Evolutionary conservation across 2,888 invertebrate genomes (phyloP).

Genomic region (Eulithis prunata): DNA sequence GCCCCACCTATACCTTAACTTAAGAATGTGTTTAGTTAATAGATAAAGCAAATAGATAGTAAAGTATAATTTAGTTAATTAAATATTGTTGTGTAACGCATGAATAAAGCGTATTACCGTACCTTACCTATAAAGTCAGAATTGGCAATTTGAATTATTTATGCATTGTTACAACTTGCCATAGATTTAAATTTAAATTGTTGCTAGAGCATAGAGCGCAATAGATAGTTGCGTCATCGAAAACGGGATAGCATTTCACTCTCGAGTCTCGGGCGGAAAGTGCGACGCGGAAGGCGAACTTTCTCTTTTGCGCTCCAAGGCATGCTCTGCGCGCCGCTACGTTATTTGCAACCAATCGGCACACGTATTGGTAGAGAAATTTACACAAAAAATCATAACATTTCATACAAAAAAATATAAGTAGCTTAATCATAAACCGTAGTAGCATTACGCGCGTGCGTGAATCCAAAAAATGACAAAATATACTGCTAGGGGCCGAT

Average conservation of each 20-base stretch:
- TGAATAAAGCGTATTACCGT: no score
- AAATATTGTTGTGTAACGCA: no score
- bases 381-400: neutral
- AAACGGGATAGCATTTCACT: slow-evolving; percentile 82
- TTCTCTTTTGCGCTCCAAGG: slow-evolving; percentile 78
- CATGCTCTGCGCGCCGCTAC: slow-evolving; percentile 47
- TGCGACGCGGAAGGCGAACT: slow-evolving; percentile 81
- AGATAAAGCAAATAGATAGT: no score
- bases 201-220: slow-evolving; percentile 57
- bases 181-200: slow-evolving; percentile 33
- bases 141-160: neutral
- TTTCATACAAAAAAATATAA: no score
- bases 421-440: slow-evolving; percentile 26
- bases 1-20: neutral
- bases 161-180: neutral
- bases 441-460: slow-evolving; percentile 52
- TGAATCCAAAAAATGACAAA: no score
- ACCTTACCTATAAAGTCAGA: no score
- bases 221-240: slow-evolving; percentile 74
- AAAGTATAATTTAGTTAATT: no score
- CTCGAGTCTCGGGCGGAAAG: slow-evolving; percentile 74
- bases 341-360: slow-evolving; percentile 29
- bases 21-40: no score
- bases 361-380: slow-evolving; percentile 16
- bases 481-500: no score